A percentile compares a stretch with the other conserved stretches of the same genome.
These are phyloP conservation scores for Xiphophorus birchmanni DNA, from an alignment of 2,797 vertebrate species.

Conservation along the genomic window DNA sequence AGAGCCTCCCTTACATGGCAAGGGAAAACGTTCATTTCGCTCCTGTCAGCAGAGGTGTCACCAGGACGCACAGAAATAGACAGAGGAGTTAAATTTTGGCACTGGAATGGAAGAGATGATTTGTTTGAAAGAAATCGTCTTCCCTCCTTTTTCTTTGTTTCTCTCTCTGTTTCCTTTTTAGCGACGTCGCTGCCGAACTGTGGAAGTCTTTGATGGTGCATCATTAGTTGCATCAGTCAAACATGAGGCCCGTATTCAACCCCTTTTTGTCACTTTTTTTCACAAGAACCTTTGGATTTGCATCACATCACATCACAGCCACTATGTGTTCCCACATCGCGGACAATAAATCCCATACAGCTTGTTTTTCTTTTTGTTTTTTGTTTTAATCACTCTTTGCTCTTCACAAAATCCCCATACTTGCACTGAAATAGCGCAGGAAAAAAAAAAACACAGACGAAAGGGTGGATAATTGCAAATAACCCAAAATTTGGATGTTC, in stretches of 20 bases:
- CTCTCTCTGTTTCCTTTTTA: constrained; percentile 18
- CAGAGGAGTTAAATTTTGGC: constrained; percentile 9
- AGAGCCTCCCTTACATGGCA: constrained; percentile 37
- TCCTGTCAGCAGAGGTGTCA: constrained; percentile 50
- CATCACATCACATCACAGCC: constrained; percentile 54
- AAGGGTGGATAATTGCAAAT: constrained; percentile 77
- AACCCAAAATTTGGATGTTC: constrained; percentile 79
- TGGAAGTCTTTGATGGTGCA: constrained; percentile 49
- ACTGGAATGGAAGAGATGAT: constrained; percentile 11
- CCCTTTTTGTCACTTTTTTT: constrained; percentile 33
- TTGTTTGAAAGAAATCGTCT: constrained; percentile 27
- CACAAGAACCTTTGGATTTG: constrained; percentile 51
- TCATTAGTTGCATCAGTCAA: constrained; percentile 61
- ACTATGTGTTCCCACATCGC: constrained; percentile 39
- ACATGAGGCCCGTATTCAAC: constrained; percentile 27
- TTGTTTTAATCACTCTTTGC: constrained; percentile 27
- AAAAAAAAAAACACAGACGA: constrained; percentile 32
- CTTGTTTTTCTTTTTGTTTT: constrained; percentile 9
- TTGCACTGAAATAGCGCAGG: constrained; percentile 56
- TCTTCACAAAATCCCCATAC: constrained; percentile 55
- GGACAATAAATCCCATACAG: constrained; percentile 58
- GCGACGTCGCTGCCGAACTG: constrained; percentile 13
- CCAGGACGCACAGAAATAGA: constrained; percentile 23
- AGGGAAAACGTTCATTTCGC: constrained; percentile 42
- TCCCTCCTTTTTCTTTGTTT: constrained; percentile 3